phyloP scores from a whole-genome alignment of 2,797 vertebrate genomes.

The Enteromius treurensis region DNA sequence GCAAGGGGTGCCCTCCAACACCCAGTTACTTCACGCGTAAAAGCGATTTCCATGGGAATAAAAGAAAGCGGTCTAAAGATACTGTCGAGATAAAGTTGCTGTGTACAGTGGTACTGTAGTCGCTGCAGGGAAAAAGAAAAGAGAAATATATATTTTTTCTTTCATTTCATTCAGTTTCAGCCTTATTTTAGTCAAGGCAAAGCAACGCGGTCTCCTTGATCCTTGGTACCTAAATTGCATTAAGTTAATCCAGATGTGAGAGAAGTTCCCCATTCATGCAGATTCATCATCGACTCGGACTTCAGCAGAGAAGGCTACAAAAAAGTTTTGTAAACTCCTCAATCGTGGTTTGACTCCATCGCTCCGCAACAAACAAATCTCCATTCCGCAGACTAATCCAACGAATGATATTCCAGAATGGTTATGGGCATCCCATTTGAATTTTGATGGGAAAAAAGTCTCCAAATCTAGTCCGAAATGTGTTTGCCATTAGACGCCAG shows the following conservation, averaged over 20 bases:
- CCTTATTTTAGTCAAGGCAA: not conserved
- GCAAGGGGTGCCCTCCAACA: constrained; percentile 43
- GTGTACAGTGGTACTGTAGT: not conserved
- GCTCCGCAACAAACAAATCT: not conserved
- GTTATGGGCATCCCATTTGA: constrained; percentile 71
- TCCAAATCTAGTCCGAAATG: constrained; percentile 77
- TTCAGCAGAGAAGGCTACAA: not conserved
- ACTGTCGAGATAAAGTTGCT: not conserved
- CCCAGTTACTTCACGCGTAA: constrained; percentile 38
- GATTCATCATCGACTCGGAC: constrained; percentile 12
- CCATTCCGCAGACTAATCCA: constrained; percentile 61
- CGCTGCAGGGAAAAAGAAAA: not conserved
- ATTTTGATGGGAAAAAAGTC: constrained; percentile 69
- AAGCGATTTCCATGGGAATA: constrained; percentile 58
- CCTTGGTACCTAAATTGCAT: constrained; percentile 1
- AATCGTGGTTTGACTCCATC: not conserved
- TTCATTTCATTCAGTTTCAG: constrained; percentile 2
- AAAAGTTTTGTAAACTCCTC: constrained; percentile 6
- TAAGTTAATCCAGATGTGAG: constrained; percentile 46
- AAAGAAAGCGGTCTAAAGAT: constrained; percentile 34
- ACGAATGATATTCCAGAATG: constrained; percentile 69
- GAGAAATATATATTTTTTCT: not conserved
- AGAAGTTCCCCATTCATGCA: constrained; percentile 25
- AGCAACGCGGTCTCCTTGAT: not conserved
- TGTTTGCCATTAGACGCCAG: constrained; percentile 85